phyloP scores from a whole-genome alignment of 2,797 vertebrate genomes.

The Ambastaia sidthimunki region DNA sequence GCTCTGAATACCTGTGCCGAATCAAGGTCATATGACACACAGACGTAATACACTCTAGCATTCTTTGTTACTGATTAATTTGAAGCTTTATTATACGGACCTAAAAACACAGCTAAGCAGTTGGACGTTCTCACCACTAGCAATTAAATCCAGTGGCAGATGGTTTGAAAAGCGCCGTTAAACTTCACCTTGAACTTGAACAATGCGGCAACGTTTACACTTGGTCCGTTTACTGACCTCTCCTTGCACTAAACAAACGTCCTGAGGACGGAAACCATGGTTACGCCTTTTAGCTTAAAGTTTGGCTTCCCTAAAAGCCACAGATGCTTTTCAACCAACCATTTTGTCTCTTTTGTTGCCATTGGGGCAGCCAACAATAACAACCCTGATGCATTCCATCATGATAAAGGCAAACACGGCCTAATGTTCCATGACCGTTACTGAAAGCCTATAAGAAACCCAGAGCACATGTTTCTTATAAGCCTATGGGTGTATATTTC shows the following conservation, averaged over 20 bases:
- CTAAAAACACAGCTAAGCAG: no score
- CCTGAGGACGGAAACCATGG: conserved; percentile 52
- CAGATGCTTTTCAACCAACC: conserved; percentile 16
- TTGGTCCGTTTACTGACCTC: conserved; percentile 77
- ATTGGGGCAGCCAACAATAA: not conserved
- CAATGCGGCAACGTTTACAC: conserved; percentile 75
- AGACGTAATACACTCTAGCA: no score
- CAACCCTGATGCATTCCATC: not conserved
- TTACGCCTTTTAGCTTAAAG: conserved; percentile 76
- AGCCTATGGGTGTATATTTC: not conserved
- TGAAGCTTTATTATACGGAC: no score
- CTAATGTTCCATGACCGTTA: not conserved
- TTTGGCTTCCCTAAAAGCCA: conserved; percentile 14
- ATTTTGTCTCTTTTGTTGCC: conserved; percentile 9
- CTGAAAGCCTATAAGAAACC: conserved; percentile 5
- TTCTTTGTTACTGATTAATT: no score
- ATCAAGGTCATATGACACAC: no score
- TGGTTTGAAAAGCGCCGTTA: conserved; percentile 72
- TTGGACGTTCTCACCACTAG: no score
- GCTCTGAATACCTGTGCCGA: no score
- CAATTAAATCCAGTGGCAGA: conserved; percentile 46
- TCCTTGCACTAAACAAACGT: conserved; percentile 66
- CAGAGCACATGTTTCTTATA: not conserved
- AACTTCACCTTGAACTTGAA: conserved; percentile 80
- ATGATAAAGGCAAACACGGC: not conserved